Percentiles rank a stretch among this genome's conserved stretches.
phyloP scores from a whole-genome alignment of 2,888 invertebrate species.

The Rosalia funebris region DNA sequence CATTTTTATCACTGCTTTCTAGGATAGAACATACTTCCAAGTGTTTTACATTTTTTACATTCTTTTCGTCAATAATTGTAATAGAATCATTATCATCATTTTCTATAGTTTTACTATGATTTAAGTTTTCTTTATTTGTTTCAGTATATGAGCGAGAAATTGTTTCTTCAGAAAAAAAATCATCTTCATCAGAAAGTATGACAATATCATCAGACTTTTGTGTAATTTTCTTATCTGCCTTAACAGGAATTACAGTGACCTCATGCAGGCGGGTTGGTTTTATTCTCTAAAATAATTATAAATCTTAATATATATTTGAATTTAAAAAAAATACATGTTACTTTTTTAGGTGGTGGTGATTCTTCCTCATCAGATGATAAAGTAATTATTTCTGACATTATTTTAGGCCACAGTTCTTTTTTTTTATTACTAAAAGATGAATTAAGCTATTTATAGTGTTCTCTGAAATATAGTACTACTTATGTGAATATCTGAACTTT shows the following conservation, averaged over 20 bases:
- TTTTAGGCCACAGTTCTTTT: no score
- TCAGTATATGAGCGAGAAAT: not conserved
- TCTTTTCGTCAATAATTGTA: conserved; percentile 17
- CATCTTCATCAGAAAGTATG: conserved; percentile 37
- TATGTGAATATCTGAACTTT: no score
- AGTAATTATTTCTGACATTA: conserved; percentile 35
- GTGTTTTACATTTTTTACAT: conserved; percentile 2
- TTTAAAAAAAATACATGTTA: not conserved
- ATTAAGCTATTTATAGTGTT: no score
- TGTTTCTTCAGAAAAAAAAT: not conserved
- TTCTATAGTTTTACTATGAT: conserved; percentile 12
- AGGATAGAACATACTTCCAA: conserved; percentile 2
- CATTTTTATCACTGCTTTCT: not conserved
- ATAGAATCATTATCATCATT: conserved; percentile 33
- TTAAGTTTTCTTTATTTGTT: not conserved
- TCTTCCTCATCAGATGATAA: conserved; percentile 39
- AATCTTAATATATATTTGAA: not conserved
- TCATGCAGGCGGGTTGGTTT: conserved; percentile 13
- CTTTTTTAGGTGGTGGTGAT: conserved; percentile 31
- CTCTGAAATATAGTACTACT: no score
- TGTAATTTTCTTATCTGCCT: conserved; percentile 4
- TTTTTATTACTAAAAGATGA: no score
- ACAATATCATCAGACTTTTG: conserved; percentile 12
- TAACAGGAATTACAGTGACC: conserved; percentile 22
- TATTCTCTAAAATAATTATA: conserved; percentile 28